Conservation (phyloP, 2,797 vertebrate species). For the Sebastes elongatus region DNA sequence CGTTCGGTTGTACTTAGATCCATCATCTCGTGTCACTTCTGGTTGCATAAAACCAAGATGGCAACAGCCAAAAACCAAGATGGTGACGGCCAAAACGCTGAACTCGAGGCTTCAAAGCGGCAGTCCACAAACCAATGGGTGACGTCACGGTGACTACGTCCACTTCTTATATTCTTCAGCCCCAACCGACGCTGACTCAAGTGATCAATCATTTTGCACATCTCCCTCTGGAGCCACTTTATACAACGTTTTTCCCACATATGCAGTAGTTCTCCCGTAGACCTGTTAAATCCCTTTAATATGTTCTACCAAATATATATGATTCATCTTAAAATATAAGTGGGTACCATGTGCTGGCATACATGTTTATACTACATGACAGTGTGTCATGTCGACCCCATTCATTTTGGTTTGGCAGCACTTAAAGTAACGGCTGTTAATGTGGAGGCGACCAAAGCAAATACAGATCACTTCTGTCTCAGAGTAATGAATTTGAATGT, state of each 20-base stretch:
- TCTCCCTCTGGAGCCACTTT: background rate
- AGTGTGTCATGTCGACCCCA: background rate
- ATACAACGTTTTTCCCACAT: background rate
- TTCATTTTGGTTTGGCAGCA: background rate
- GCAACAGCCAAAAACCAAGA: too few species aligned
- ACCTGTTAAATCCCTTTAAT: background rate
- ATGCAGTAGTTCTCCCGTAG: background rate
- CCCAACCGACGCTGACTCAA: too few species aligned
- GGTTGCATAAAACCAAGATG: too few species aligned
- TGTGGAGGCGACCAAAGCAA: background rate
- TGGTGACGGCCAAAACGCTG: too few species aligned
- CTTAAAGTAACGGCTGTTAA: background rate
- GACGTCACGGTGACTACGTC: too few species aligned
- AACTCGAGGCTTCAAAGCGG: too few species aligned
- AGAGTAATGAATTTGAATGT: background rate
- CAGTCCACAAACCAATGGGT: too few species aligned
- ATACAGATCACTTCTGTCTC: constrained; percentile 2
- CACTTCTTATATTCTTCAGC: too few species aligned
- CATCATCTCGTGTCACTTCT: too few species aligned
- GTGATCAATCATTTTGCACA: background rate
- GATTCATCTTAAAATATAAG: background rate
- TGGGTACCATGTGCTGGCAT: background rate
- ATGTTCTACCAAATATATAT: background rate
- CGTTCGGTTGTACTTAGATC: too few species aligned
- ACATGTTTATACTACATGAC: background rate